Evolutionary conservation across 1,140 invertebrate genomes (phyloP), one percentile per base, ranked within the genome.

Genomic region (Druon quercuslanigerum): DNA sequence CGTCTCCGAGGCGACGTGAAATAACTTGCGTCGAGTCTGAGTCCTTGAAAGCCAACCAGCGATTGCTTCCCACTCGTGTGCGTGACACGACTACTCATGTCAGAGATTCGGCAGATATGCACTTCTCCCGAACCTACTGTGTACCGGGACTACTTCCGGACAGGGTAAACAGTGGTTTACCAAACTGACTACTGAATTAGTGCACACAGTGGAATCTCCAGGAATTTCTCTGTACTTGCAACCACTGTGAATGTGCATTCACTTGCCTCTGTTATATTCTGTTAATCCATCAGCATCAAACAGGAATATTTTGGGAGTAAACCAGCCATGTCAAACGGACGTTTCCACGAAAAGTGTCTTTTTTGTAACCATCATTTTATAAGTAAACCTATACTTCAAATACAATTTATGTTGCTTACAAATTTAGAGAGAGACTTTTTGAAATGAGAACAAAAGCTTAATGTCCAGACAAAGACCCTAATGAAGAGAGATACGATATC

Each of bases 151-250:
- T 57, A 57, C 56, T 57, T 57, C 56, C 56, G 17, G 56, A 20
- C 56, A 57, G 56, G 19, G 17, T 57, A 57, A 57, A 57, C 56
- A 57, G 56, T 57, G 56, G 56, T 57, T 57, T 25, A 57, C 56
- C 56, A 57, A 33, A 33, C 19, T 57, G 56, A 57, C 56, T 57
- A 57, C 56, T 57, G 56, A 57, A 57, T 57, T 25, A 57, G 56
- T 57, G 5, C 20, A 57, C 56, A 9, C 25, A 25, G 56, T 20
- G 19, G 56, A 57, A 25, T 57, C 56, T 57, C 56, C 56, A 57
- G 20, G 19, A 57, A 57, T 57, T 20, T 11, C 56, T 12, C 56
- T 25, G 25, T 20, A 57, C 56, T 57, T 57, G 19, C 19, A 57
- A 57, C 19, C 19, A 57, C 56, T 20, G 9, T 5, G 19, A 57